Evolutionary conservation across 2,888 invertebrate species (phyloP), one percentile per base, ranked within the genome.

Genomic region (Plagodis dolabraria): DNA sequence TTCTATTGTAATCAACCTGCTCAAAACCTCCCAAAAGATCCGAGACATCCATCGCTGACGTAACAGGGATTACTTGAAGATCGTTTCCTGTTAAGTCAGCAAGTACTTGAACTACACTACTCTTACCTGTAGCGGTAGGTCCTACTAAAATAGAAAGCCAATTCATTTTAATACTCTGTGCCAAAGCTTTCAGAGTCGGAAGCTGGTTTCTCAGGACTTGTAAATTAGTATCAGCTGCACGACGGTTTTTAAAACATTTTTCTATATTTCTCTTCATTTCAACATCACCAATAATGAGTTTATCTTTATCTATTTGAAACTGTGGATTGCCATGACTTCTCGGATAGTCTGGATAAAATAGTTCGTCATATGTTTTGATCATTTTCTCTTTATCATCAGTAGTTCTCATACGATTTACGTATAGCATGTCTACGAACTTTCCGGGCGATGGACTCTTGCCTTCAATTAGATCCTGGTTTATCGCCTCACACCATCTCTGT

Each of bases 1-100:
- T 96, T 70, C 96, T 93, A 65, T 94, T 95, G 72, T 95, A 95
- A 79, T 96, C 96, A 2, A 94, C 93, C 95, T 99, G 99, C 93
- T 99, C 99, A 87, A 99, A 99, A 65, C 99, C 98, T 52, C 99
- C 99, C 1, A 99, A 93, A 53, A 99, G 95, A 82, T 99, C 99
- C 0, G 97, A 97, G 0, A 98, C 98, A 79, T 99, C 99, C 96
- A 98, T 98, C 40, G 97, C 96, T 36, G 98, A 96, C 73, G 97
- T 98, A 53, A 99, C 96, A 9, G 96, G 95, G 60, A 99, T 89
- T 0, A 96, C 95, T 70, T 95, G 94, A 47, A 99, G 91, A 60
- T 94, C 94, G 70, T 95, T 95, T 1, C 97, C 97, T 0, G 95
- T 94, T 53, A 99, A 83, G 72, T 95, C 94, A 0, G 98, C 96